These are phyloP conservation scores for Ophiothrix spiculata DNA, from an alignment of 35 echinoderm and acorn worm species.

Conservation along the genomic window DNA sequence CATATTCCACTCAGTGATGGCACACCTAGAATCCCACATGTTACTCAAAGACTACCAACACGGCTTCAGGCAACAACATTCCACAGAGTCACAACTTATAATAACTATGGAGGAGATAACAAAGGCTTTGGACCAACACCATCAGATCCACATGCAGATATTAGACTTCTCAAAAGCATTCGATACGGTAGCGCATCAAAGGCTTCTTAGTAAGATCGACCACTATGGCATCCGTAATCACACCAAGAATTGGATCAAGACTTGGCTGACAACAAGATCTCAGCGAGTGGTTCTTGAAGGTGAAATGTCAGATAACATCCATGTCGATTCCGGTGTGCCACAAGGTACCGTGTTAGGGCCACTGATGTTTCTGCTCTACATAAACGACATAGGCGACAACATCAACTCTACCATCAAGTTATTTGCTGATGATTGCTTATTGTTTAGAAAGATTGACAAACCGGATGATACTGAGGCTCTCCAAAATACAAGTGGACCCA, in stretches of 20 bases:
- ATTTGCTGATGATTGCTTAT: slow-evolving; percentile 31
- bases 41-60: slow-evolving; percentile 11
- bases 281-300: slow-evolving; percentile 22
- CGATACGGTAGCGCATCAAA: slow-evolving; percentile 26
- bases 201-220: slow-evolving; percentile 8
- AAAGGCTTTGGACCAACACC: background rate
- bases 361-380: slow-evolving; percentile 31
- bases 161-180: slow-evolving; percentile 42
- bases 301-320: background rate
- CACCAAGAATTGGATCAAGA: slow-evolving; percentile 18
- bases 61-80: slow-evolving; percentile 11
- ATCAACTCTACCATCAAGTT: slow-evolving; percentile 22
- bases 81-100: slow-evolving; percentile 18
- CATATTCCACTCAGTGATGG: slow-evolving; percentile 26
- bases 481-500: no score
- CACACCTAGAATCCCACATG: background rate
- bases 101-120: slow-evolving; percentile 13
- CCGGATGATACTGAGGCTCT: no score
- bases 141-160: background rate
- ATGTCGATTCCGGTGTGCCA: slow-evolving; percentile 28
- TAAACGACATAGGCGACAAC: slow-evolving; percentile 30
- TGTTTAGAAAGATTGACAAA: slow-evolving; percentile 10
- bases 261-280: slow-evolving; percentile 15
- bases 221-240: slow-evolving; percentile 18
- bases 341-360: slow-evolving; percentile 29